Evolutionary conservation across 2,888 invertebrate genomes (phyloP), one percentile per base, ranked within the genome.

Genomic region (Carterocephalus palaemon): DNA sequence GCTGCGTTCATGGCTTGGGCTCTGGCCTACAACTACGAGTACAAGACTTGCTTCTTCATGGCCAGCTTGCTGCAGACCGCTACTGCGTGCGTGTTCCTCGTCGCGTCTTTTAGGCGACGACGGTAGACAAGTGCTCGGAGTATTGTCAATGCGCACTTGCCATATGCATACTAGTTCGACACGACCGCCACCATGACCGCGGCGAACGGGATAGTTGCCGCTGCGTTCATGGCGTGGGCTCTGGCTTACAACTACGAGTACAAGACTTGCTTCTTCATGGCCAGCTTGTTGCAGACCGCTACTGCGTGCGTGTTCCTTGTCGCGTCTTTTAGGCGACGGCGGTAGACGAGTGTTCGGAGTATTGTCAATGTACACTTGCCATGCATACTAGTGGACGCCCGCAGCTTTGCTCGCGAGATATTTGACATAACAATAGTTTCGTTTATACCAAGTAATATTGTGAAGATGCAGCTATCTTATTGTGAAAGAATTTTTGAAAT

Each of bases 91-190:
- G 62, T 77, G 23, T 85, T 83, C 49, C 70, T 83, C 9, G 66
- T 67, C 0, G 56, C 77, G 6, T 84, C 84, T 8, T 83, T 84
- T 59, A 75, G 75, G 24, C 69, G 76, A 31, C 62, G 77, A 19
- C 66, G 82, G 46, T 80, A 75, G 49, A 53, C n/a, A n/a, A n/a
- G n/a, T n/a, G n/a, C n/a, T n/a, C n/a, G n/a, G n/a, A n/a, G 26
- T 33, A 7, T 10, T 39, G 19, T 9, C 1, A 22, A 10, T 31
- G 16, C n/a, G n/a, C n/a, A n/a, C n/a, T n/a, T n/a, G n/a, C n/a
- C n/a, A n/a, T n/a, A n/a, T n/a, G n/a, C n/a, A n/a, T n/a, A 83
- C 58, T 84, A 87, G 8, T 85, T 86, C 60, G 81, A 85, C 42
- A 75, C 78, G 0, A 85, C 84, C 0, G 86, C 85, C 2, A 85